Conservation (phyloP, 2,888 invertebrate genomes). For the Dasypolia templi region DNA sequence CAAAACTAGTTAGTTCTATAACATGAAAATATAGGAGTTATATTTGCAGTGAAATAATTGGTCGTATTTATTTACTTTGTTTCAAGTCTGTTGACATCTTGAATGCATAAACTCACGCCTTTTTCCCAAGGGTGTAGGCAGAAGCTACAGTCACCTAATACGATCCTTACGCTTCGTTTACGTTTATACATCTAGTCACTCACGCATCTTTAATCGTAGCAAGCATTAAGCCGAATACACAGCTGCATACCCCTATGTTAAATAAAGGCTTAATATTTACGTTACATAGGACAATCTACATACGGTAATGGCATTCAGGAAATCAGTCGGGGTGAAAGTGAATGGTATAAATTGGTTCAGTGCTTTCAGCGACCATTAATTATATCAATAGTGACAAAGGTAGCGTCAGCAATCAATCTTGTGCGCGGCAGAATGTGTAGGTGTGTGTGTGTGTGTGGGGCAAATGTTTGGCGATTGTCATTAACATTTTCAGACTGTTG, state of each 20-base stretch:
- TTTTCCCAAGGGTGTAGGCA: too few species aligned
- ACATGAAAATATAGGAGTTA: too few species aligned
- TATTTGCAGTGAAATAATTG: too few species aligned
- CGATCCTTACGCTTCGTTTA: too few species aligned
- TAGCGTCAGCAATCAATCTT: constrained; percentile 50
- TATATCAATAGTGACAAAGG: constrained; percentile 59
- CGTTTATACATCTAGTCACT: too few species aligned
- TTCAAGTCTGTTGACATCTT: not conserved
- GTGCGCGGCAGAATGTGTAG: not conserved
- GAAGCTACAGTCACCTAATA: too few species aligned
- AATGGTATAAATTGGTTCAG: constrained; percentile 30
- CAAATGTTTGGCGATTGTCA: constrained; percentile 17
- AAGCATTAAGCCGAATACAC: too few species aligned
- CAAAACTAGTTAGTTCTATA: not conserved
- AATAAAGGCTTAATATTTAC: not conserved
- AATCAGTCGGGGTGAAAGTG: constrained; percentile 31
- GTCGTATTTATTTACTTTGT: not conserved
- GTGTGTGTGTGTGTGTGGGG: constrained; percentile 5
- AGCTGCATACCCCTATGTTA: not conserved
- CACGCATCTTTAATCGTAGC: too few species aligned
- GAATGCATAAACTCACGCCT: not conserved
- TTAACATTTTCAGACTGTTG: not conserved
- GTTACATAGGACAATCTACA: not conserved
- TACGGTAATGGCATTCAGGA: constrained; percentile 12
- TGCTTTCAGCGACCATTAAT: constrained; percentile 48